Evolutionary conservation across 1,140 invertebrate genomes (phyloP).

Genomic region (Tetramorium alpestre): DNA sequence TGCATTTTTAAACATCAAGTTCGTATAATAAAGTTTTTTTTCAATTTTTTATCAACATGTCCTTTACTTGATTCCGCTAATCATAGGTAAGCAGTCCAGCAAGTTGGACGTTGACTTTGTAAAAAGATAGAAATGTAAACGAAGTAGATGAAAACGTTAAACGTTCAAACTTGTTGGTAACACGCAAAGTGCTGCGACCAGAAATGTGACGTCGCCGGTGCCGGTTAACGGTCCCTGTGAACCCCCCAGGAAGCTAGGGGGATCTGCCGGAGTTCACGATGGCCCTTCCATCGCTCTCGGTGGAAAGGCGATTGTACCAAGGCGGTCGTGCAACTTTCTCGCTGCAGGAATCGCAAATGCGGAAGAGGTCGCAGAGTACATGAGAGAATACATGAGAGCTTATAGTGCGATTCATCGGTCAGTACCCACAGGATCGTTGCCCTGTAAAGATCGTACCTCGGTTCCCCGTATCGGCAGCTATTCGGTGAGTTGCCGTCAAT

Average conservation of each 20-base stretch:
- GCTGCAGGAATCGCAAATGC: constrained; percentile 60
- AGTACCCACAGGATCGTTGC: constrained; percentile 57
- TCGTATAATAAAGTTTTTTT: background rate
- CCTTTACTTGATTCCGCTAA: background rate
- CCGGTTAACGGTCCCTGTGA: background rate
- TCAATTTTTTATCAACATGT: background rate
- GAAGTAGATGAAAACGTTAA: background rate
- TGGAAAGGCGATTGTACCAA: constrained; percentile 60
- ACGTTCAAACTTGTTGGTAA: background rate
- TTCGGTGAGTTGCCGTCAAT: background rate
- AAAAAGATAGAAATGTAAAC: background rate
- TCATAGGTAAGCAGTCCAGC: background rate
- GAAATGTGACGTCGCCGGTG: background rate
- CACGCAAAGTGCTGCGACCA: background rate
- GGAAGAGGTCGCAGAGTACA: constrained; percentile 65
- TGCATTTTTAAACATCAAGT: background rate
- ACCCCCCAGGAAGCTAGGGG: background rate
- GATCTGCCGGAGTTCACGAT: background rate
- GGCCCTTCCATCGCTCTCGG: constrained; percentile 38
- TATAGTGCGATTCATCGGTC: constrained; percentile 39
- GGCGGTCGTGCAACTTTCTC: constrained; percentile 73
- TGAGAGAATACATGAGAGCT: constrained; percentile 1
- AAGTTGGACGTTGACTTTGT: background rate
- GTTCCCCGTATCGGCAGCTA: background rate
- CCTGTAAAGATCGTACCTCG: constrained; percentile 49